Conservation (phyloP, 2,888 invertebrate species). For the Cordilura impudica region DNA sequence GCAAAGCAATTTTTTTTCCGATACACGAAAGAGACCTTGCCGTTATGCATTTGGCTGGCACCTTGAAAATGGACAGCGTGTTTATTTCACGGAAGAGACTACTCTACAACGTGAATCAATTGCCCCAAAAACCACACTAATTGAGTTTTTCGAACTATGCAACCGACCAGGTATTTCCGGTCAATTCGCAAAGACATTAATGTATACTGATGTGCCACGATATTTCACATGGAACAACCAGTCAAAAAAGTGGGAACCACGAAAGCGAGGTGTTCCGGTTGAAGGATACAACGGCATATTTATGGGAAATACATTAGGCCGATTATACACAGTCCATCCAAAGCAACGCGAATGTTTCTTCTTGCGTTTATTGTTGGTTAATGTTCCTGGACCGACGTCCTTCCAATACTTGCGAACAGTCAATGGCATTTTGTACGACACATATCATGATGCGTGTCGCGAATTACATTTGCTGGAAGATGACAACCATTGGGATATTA, state of each 20-base stretch:
- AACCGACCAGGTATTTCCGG: no score
- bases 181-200: not conserved
- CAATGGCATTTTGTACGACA: constrained; percentile 62
- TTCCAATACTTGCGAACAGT: constrained; percentile 18
- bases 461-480: constrained; percentile 32
- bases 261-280: not conserved
- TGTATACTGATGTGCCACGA: constrained; percentile 1
- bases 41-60: constrained; percentile 62
- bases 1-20: no score
- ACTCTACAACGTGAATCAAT: not conserved
- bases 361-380: constrained; percentile 67
- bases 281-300: no score
- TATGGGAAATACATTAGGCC: constrained; percentile 57
- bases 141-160: no score
- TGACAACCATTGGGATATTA: constrained; percentile 24
- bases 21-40: not conserved
- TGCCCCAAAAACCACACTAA: no score
- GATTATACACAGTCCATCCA: constrained; percentile 64
- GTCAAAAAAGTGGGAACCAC: not conserved
- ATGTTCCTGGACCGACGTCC: constrained; percentile 22
- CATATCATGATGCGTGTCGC: constrained; percentile 38
- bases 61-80: not conserved
- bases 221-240: not conserved
- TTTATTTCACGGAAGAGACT: not conserved
- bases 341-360: constrained; percentile 63